Percentiles rank a stretch among this genome's conserved stretches.
Conservation (phyloP, 2,797 vertebrate species). For the Anabacerthia variegaticeps region DNA sequence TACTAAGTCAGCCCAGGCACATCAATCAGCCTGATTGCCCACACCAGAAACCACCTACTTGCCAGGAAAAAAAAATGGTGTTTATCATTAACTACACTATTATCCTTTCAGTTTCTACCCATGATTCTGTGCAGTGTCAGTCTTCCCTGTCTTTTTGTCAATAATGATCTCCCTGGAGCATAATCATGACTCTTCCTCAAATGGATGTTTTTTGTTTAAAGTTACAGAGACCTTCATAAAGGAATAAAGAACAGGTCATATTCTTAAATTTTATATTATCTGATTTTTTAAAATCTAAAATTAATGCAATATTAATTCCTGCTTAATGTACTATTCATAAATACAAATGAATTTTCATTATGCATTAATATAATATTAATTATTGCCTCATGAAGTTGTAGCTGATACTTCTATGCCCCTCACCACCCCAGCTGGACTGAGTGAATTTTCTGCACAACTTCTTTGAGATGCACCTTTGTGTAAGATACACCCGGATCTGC, state of each 20-base stretch:
- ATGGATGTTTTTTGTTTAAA: background rate
- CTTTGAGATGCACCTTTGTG: background rate
- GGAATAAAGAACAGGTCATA: background rate
- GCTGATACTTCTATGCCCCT: background rate
- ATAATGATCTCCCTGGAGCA: background rate
- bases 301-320: constrained; percentile 10
- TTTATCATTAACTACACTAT: background rate
- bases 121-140: background rate
- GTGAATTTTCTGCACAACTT: background rate
- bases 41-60: background rate
- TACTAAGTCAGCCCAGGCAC: background rate
- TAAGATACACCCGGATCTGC: background rate
- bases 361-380: constrained; percentile 41
- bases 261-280: background rate
- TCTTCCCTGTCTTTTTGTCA: background rate
- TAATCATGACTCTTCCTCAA: background rate
- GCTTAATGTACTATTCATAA: constrained; percentile 32
- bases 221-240: background rate
- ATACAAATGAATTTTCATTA: constrained; percentile 47
- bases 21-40: background rate
- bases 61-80: background rate
- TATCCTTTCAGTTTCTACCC: background rate
- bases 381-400: background rate
- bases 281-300: background rate
- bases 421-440: background rate